These are phyloP conservation scores for Nomada lathburiana DNA, from an alignment of 2,888 invertebrate genomes.

Conservation along the genomic window DNA sequence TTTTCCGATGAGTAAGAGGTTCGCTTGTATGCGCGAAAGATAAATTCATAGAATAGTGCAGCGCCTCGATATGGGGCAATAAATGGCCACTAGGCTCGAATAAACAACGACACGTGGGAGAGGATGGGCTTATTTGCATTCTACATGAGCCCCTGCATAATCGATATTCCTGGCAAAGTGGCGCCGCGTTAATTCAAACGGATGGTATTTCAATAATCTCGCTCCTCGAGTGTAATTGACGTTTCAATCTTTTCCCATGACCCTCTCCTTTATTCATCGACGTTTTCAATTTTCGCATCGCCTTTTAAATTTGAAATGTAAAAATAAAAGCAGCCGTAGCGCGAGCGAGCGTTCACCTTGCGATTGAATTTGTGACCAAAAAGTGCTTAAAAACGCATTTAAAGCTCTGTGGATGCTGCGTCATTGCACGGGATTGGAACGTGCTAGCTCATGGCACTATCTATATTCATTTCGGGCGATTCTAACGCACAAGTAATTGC, in stretches of 20 bases:
- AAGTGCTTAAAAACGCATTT: not conserved
- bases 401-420: no score
- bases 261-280: constrained; percentile 12
- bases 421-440: not conserved
- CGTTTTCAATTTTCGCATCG: constrained; percentile 4
- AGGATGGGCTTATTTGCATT: constrained; percentile 67
- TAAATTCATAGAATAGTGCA: constrained; percentile 59
- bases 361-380: not conserved
- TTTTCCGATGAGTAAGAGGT: constrained; percentile 54
- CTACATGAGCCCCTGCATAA: constrained; percentile 66
- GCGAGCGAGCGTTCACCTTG: not conserved
- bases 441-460: not conserved
- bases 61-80: constrained; percentile 51
- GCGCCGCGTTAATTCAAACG: constrained; percentile 63
- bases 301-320: not conserved
- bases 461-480: not conserved
- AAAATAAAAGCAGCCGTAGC: no score
- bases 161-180: constrained; percentile 64
- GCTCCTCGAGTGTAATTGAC: constrained; percentile 57
- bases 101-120: constrained; percentile 66
- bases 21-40: constrained; percentile 35
- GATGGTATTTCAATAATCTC: constrained; percentile 65
- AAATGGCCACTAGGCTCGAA: constrained; percentile 63
- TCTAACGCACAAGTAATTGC: not conserved
- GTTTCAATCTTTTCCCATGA: constrained; percentile 62